A percentile compares a stretch with the other conserved stretches of the same genome.
Evolutionary conservation across 2,888 invertebrate species (phyloP).

Genomic region (Apamea anceps): DNA sequence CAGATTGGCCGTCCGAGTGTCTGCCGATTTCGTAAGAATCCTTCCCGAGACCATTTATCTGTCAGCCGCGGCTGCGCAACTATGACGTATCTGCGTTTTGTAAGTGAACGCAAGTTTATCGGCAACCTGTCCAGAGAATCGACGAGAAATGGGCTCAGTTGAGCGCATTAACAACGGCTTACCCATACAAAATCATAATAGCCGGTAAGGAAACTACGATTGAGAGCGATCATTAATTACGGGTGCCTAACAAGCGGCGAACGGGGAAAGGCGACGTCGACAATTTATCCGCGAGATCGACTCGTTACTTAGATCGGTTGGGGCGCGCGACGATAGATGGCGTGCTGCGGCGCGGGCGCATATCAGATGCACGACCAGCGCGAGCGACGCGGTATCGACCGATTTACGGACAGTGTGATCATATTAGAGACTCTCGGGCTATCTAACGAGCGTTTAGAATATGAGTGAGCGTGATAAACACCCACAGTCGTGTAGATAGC

Average conservation of each 20-base stretch:
- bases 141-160: constrained; percentile 67
- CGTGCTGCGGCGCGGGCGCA: constrained; percentile 73
- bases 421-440: constrained; percentile 70
- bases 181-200: constrained; percentile 80
- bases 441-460: constrained; percentile 69
- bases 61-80: constrained; percentile 73
- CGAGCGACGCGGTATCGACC: constrained; percentile 72
- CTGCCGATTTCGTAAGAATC: constrained; percentile 78
- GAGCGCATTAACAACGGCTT: constrained; percentile 69
- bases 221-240: constrained; percentile 85
- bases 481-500: constrained; percentile 59
- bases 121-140: constrained; percentile 68
- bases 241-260: constrained; percentile 83
- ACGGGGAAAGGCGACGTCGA: constrained; percentile 80
- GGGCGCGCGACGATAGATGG: constrained; percentile 85
- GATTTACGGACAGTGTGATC: constrained; percentile 71
- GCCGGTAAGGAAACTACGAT: constrained; percentile 76
- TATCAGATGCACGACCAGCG: constrained; percentile 86
- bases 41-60: constrained; percentile 76
- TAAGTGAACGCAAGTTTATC: constrained; percentile 70
- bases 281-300: constrained; percentile 86
- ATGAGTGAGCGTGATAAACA: constrained; percentile 65
- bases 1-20: constrained; percentile 74
- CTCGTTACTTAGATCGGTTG: constrained; percentile 87
- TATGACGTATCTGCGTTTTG: constrained; percentile 70